These are phyloP conservation scores for Tigriopus japonicus DNA, from an alignment of 1,140 invertebrate genomes.

Conservation along the genomic window DNA sequence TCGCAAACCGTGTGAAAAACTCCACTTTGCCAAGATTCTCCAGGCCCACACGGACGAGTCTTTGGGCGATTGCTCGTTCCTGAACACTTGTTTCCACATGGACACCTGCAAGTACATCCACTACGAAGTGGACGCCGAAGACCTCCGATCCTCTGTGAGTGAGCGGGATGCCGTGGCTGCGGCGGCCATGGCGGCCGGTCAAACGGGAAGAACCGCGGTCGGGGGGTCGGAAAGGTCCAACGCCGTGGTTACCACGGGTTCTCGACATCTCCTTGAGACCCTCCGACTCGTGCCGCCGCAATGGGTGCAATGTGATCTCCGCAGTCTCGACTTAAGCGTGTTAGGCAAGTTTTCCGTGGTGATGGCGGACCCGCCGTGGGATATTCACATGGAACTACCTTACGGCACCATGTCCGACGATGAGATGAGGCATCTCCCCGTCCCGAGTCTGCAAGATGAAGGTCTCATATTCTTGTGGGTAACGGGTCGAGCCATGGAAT, in stretches of 20 bases:
- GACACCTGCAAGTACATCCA: slow-evolving; percentile 94
- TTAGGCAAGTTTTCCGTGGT: slow-evolving; percentile 35
- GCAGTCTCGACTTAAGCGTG: slow-evolving; percentile 86
- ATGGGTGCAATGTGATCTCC: slow-evolving; percentile 91
- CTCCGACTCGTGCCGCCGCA: slow-evolving; percentile 57
- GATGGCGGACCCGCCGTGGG: slow-evolving; percentile 38
- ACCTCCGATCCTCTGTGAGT: slow-evolving; percentile 17
- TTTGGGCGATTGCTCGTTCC: slow-evolving; percentile 86
- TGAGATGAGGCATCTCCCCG: slow-evolving; percentile 86
- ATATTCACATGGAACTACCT: slow-evolving; percentile 91
- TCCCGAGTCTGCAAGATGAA: slow-evolving; percentile 77
- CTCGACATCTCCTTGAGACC: slow-evolving; percentile 31
- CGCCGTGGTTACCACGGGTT: slow-evolving; percentile 15
- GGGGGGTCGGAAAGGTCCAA: background rate
- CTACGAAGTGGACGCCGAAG: slow-evolving; percentile 47
- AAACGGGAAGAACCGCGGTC: slow-evolving; percentile 7
- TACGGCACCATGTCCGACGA: slow-evolving; percentile 99
- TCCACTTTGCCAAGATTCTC: slow-evolving; percentile 95
- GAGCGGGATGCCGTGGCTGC: slow-evolving; percentile 15
- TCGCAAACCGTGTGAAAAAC: slow-evolving; percentile 53
- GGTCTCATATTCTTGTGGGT: slow-evolving; percentile 95
- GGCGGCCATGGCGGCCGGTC: slow-evolving; percentile 12
- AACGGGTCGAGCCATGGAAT: slow-evolving; percentile 91
- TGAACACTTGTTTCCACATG: slow-evolving; percentile 98
- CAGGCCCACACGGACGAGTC: slow-evolving; percentile 89